Percentiles rank a stretch among this genome's conserved stretches.
phyloP scores from a whole-genome alignment of 2,113 vertebrate species.

The Coregonus clupeaformis region DNA sequence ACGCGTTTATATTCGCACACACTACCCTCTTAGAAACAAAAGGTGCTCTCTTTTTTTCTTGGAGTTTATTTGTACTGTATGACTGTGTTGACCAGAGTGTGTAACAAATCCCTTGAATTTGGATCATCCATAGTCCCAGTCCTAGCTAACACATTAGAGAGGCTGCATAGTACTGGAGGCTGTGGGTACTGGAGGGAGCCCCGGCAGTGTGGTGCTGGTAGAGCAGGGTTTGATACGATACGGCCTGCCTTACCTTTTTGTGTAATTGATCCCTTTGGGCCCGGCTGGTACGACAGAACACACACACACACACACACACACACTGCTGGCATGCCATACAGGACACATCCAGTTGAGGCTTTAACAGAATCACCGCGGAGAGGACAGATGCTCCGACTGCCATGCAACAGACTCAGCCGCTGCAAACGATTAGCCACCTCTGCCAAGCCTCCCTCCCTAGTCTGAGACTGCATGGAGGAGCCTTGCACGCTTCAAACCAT shows the following conservation, averaged over 20 bases:
- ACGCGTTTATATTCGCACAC: no score
- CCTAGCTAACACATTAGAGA: conserved; percentile 9
- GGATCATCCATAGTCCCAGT: conserved; percentile 14
- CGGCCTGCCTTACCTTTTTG: conserved; percentile 26
- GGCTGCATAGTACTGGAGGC: background rate
- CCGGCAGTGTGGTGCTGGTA: conserved; percentile 24
- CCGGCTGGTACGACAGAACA: conserved; percentile 29
- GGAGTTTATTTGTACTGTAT: background rate
- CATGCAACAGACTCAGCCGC: conserved; percentile 26
- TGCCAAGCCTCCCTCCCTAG: conserved; percentile 47
- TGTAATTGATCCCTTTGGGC: conserved; percentile 79
- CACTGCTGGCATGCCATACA: conserved; percentile 35
- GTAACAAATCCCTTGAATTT: conserved; percentile 41
- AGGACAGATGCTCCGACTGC: conserved; percentile 63
- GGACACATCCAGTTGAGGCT: conserved; percentile 55
- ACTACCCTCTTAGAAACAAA: no score
- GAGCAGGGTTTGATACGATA: conserved; percentile 44
- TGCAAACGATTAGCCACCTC: conserved; percentile 55
- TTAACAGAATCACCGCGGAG: conserved; percentile 67
- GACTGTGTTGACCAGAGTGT: conserved; percentile 24
- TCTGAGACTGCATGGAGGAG: conserved; percentile 21
- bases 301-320: no score
- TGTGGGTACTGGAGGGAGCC: conserved; percentile 41
- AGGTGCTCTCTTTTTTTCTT: no score
- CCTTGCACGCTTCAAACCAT: no score